A percentile compares a stretch with the other conserved stretches of the same genome.
Evolutionary conservation across 2,797 vertebrate species (phyloP).

Genomic region (Phalloptychus januarius): DNA sequence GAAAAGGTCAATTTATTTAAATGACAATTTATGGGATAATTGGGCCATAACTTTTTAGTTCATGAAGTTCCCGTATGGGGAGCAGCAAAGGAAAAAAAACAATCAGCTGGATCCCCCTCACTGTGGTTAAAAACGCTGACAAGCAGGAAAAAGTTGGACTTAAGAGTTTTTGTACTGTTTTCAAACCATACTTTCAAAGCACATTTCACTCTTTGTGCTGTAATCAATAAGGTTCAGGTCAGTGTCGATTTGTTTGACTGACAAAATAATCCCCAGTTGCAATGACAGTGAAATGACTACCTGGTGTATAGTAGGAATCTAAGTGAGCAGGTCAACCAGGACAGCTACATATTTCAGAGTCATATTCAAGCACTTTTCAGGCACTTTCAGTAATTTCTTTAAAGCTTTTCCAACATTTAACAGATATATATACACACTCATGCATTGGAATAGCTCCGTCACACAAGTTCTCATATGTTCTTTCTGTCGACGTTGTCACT

Average conservation of each 20-base stretch:
- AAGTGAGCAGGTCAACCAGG: not conserved
- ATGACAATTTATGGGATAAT: slow-evolving; percentile 57
- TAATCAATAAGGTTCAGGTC: slow-evolving; percentile 55
- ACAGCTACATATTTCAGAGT: not conserved
- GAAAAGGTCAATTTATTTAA: slow-evolving; percentile 43
- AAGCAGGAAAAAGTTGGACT: slow-evolving; percentile 32
- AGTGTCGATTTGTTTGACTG: slow-evolving; percentile 45
- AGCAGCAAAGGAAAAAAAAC: slow-evolving; percentile 29
- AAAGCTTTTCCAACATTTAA: not conserved
- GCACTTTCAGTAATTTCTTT: not conserved
- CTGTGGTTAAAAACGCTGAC: slow-evolving; percentile 60
- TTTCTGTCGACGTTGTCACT: not conserved
- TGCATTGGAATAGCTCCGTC: not conserved
- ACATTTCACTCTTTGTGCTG: slow-evolving; percentile 45
- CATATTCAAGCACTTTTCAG: not conserved
- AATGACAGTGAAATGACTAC: slow-evolving; percentile 26
- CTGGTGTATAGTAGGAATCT: slow-evolving; percentile 2
- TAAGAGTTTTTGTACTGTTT: slow-evolving; percentile 45
- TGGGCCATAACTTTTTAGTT: slow-evolving; percentile 47
- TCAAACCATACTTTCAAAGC: slow-evolving; percentile 50
- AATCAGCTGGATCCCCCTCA: slow-evolving; percentile 37
- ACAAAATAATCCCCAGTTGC: slow-evolving; percentile 43
- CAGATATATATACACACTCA: not conserved
- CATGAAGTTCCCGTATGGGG: slow-evolving; percentile 37
- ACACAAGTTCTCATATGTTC: not conserved